Base-by-base conservation (phyloP, 2,888 invertebrate species). In the Lepetodrilus schrolli region DNA sequence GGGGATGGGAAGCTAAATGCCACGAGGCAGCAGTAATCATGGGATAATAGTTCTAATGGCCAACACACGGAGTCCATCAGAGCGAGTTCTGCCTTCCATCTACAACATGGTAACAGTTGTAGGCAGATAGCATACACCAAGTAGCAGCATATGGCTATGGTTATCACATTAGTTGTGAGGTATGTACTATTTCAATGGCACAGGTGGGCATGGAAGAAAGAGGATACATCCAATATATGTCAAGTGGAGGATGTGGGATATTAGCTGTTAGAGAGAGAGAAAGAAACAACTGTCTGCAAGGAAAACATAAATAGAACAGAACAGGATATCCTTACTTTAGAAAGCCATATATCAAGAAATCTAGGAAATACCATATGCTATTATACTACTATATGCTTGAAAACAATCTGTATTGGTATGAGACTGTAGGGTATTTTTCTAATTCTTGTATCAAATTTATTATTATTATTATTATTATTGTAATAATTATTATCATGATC, bases 91-190 rank as follows among this genome's bases (percentile, higher is more conserved):
- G 5, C 30, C 30, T 30, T 1, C 10, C 7, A 58, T 58, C 43
- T 43, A 13, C 13, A 13, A 43, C 43, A 43, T 43, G 43, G 30
- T 13, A 58, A 58, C 58, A 58, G 58, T 58, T 58, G 58, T 58
- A 58, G 58, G 58, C 17, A 58, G 17, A 58, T 58, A 30, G 26
- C 58, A 58, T 30, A 17, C 13, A 26, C 26, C 2, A 21, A n/a
- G 30, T 13, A 10, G 8, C 30, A 26, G n/a, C 58, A 58, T 34
- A 30, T 58, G 58, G 58, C 23, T 26, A n/a, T n/a, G 34, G 58
- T 58, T 51, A 23, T 51, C 23, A 23, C 23, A 51, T 20, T 20
- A 51, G 51, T 51, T 58, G 58, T 58, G 58, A 7, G 58, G 58
- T 17, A 58, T 58, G 58, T 58, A 58, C 30, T 58, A 0, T 58